Evolutionary conservation across 2,888 invertebrate species (phyloP).

Genomic region (Odontothrips loti): DNA sequence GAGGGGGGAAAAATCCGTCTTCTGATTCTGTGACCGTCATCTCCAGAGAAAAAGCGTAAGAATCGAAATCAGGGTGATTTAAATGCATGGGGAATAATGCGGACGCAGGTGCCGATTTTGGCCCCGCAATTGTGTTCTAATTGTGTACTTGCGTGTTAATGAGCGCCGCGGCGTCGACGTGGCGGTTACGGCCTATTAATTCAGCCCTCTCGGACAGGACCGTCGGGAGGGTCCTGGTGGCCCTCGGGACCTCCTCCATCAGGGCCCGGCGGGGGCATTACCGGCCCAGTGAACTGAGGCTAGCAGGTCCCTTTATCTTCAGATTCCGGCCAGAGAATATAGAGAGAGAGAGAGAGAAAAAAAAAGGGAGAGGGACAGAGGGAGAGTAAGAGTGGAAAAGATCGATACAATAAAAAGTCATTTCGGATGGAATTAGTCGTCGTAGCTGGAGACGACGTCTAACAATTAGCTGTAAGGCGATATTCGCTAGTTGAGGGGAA

Average conservation of each 20-base stretch:
- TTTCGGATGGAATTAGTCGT: conserved; percentile 19
- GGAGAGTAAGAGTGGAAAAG: neutral
- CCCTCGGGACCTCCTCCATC: neutral
- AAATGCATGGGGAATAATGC: too few species aligned
- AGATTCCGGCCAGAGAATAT: neutral
- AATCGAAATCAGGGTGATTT: too few species aligned
- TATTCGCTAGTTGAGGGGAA: conserved; percentile 11
- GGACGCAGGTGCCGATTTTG: too few species aligned
- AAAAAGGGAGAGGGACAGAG: neutral
- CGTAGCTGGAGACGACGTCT: neutral
- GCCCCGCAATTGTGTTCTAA: neutral
- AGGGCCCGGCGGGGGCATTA: neutral
- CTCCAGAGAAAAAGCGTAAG: too few species aligned
- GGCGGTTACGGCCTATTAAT: conserved; percentile 5
- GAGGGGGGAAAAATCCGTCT: too few species aligned
- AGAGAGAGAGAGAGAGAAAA: neutral
- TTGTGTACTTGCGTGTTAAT: conserved; percentile 4
- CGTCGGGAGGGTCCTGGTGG: neutral
- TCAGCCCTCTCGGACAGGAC: neutral
- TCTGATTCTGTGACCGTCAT: too few species aligned
- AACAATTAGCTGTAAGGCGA: conserved; percentile 22
- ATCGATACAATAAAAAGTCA: conserved; percentile 17
- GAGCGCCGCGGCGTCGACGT: neutral
- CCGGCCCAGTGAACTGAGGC: neutral
- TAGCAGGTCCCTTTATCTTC: conserved; percentile 17